Conservation (phyloP, 2,888 invertebrate species). For the Sminthurides aquaticus region DNA sequence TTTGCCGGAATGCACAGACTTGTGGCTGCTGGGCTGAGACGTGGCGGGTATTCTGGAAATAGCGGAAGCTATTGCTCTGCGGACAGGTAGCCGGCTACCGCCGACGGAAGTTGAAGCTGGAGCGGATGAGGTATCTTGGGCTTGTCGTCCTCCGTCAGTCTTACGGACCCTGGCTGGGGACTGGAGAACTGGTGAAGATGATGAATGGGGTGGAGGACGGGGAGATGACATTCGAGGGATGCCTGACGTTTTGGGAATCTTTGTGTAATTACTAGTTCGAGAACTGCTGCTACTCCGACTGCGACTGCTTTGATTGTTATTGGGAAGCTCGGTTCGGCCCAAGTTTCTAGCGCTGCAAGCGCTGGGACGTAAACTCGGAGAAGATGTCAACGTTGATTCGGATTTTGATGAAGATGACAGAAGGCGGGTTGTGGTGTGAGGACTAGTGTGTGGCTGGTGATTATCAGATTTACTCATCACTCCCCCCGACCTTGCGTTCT, state of each 20-base stretch:
- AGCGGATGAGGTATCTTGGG: neutral
- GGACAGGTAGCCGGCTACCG: neutral
- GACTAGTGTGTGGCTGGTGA: slow-evolving; percentile 8
- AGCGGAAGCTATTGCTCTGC: slow-evolving; percentile 11
- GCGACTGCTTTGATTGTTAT: neutral
- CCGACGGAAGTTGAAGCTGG: neutral
- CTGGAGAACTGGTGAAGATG: neutral
- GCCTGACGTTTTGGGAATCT: slow-evolving; percentile 15
- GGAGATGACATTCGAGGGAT: slow-evolving; percentile 28
- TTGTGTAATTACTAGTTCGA: neutral
- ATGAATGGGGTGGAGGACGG: slow-evolving; percentile 5
- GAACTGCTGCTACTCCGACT: neutral
- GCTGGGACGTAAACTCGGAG: neutral
- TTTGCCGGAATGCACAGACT: neutral
- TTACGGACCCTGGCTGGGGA: neutral
- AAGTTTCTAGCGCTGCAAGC: neutral
- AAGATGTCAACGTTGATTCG: slow-evolving; percentile 15
- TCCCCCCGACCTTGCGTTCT: neutral
- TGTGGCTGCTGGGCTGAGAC: neutral
- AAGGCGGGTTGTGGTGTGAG: slow-evolving; percentile 4
- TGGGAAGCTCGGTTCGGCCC: neutral
- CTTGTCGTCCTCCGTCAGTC: neutral
- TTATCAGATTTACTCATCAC: slow-evolving; percentile 16
- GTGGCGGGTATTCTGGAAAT: neutral
- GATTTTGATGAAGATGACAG: slow-evolving; percentile 21